Percentiles rank a stretch among this genome's conserved stretches.
Conservation (phyloP, 1,140 invertebrate species). For the Drosophila athabasca region DNA sequence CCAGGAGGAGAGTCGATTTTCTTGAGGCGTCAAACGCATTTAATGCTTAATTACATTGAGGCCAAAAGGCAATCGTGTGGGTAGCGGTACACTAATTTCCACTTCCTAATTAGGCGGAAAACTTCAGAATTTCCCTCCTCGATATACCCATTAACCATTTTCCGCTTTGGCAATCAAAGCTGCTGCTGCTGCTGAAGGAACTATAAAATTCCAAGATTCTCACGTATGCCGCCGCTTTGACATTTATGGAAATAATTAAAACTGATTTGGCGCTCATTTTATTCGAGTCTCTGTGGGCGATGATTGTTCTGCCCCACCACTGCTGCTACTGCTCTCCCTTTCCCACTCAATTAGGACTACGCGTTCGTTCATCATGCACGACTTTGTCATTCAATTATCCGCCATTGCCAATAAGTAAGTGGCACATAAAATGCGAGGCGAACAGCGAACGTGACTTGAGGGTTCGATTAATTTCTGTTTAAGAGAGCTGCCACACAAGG, state of each 20-base stretch:
- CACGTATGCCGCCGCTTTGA: constrained; percentile 50
- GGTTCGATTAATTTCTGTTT: neutral
- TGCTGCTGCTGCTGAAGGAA: constrained; percentile 16
- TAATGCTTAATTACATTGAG: constrained; percentile 58
- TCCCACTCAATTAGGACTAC: constrained; percentile 39
- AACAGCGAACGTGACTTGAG: constrained; percentile 54
- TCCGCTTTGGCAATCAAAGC: constrained; percentile 70
- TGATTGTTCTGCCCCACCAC: neutral
- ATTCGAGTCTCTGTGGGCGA: constrained; percentile 26
- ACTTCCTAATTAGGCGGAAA: constrained; percentile 66
- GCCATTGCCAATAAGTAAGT: constrained; percentile 46
- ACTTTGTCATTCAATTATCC: constrained; percentile 69
- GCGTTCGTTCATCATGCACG: constrained; percentile 45
- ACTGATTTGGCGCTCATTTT: constrained; percentile 65
- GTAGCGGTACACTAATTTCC: constrained; percentile 35
- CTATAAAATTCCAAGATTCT: constrained; percentile 53
- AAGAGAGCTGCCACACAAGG: too few species aligned
- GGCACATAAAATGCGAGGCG: constrained; percentile 44
- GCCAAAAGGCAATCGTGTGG: constrained; percentile 21
- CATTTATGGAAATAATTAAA: constrained; percentile 78
- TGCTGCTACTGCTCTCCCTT: neutral
- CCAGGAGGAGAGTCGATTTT: neutral
- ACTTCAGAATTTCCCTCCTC: constrained; percentile 17
- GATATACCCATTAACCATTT: neutral
- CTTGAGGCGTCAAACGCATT: constrained; percentile 48